Conservation (phyloP, 1,140 invertebrate genomes). For the Halesus radiatus region DNA sequence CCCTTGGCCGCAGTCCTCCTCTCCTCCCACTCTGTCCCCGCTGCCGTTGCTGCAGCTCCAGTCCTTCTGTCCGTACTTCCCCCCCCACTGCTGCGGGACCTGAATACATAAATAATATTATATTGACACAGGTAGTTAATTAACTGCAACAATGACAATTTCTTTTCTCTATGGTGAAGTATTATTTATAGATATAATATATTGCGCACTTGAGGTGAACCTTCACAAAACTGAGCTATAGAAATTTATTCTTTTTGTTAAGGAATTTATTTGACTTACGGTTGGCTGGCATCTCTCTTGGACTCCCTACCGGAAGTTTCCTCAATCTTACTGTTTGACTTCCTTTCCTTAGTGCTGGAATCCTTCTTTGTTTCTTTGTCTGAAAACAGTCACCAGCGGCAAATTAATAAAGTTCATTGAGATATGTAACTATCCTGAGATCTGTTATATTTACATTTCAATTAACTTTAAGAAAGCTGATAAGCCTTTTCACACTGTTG, state of each 20-base stretch:
- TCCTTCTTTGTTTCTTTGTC: slow-evolving; percentile 52
- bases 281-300: slow-evolving; percentile 50
- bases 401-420: too few species aligned
- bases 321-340: slow-evolving; percentile 29
- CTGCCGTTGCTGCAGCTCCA: not conserved
- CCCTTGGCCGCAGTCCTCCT: not conserved
- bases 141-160: too few species aligned
- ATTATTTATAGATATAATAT: too few species aligned
- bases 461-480: too few species aligned
- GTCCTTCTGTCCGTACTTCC: not conserved
- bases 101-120: not conserved
- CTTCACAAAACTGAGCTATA: too few species aligned
- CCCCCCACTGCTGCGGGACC: slow-evolving; percentile 20
- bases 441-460: too few species aligned
- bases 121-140: too few species aligned
- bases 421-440: too few species aligned
- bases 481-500: too few species aligned
- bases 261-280: slow-evolving; percentile 29
- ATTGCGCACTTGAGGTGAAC: too few species aligned
- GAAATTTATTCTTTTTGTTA: too few species aligned
- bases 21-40: slow-evolving; percentile 14
- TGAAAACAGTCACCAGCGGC: slow-evolving; percentile 3
- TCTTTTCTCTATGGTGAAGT: too few species aligned
- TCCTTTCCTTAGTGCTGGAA: slow-evolving; percentile 44
- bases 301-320: slow-evolving; percentile 37